Conservation (phyloP, 2,113 vertebrate species). For the Pelmatolapia mariae region DNA sequence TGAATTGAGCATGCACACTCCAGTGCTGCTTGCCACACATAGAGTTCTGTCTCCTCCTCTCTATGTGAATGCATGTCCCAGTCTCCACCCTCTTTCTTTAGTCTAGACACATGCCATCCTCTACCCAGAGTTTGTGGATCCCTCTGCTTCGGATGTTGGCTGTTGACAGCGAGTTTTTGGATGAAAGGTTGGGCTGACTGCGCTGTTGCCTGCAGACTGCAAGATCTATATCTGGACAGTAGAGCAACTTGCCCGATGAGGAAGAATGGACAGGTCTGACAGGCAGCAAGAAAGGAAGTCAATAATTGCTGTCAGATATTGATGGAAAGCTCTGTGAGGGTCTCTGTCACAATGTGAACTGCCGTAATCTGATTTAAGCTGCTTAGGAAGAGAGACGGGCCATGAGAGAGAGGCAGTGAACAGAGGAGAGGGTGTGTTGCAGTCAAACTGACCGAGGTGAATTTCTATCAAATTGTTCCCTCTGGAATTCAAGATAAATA, state of each 20-base stretch:
- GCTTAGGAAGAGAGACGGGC: conserved; percentile 43
- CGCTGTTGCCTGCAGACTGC: background rate
- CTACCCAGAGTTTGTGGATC: conserved; percentile 33
- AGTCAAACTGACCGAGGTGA: conserved; percentile 8
- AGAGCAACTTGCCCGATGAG: background rate
- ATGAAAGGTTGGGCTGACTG: background rate
- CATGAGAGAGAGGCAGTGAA: background rate
- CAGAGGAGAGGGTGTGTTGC: background rate
- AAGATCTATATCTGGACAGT: conserved; percentile 8
- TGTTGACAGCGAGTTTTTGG: background rate
- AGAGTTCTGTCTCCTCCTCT: conserved; percentile 56
- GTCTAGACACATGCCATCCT: conserved; percentile 47
- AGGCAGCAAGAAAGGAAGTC: background rate
- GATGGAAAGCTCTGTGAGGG: conserved; percentile 7
- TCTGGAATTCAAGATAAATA: conserved; percentile 5
- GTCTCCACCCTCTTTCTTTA: conserved; percentile 56
- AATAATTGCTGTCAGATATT: conserved; percentile 15
- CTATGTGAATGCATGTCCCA: conserved; percentile 32
- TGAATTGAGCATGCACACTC: conserved; percentile 44
- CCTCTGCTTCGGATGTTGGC: conserved; percentile 11
- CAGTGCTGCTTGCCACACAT: conserved; percentile 25
- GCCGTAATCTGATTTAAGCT: conserved; percentile 62
- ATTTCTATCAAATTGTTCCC: conserved; percentile 7
- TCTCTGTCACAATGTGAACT: conserved; percentile 31
- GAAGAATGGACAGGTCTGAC: conserved; percentile 7